phyloP scores from a whole-genome alignment of 2,113 vertebrate species.

The Actenoides lindsayi region DNA sequence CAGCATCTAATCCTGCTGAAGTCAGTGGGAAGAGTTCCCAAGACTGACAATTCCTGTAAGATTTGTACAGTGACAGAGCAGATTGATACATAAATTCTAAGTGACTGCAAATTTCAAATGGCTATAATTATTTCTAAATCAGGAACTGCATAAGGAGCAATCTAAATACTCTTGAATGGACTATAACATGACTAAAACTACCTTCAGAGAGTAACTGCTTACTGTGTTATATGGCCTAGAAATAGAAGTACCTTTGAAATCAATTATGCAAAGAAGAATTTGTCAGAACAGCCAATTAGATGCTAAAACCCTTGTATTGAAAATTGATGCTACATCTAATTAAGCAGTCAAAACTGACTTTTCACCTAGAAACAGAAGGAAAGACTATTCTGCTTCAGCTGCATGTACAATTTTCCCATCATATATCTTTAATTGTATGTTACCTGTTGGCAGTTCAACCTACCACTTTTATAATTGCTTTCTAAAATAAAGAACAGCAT shows the following conservation, averaged over 20 bases:
- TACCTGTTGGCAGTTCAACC: background rate
- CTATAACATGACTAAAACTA: background rate
- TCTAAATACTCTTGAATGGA: background rate
- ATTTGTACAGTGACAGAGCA: background rate
- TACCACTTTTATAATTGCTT: background rate
- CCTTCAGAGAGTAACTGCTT: background rate
- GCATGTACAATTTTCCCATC: background rate
- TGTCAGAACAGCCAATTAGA: conserved; percentile 18
- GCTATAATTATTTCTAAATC: background rate
- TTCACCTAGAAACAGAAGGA: background rate
- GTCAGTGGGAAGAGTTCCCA: background rate
- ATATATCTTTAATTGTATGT: background rate
- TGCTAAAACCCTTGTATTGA: background rate
- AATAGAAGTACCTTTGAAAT: conserved; percentile 10
- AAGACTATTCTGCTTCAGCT: background rate
- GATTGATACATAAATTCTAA: background rate
- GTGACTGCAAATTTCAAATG: background rate
- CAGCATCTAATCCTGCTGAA: background rate
- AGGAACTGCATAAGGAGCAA: background rate
- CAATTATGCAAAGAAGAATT: background rate
- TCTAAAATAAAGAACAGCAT: background rate
- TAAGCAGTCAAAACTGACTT: conserved; percentile 21
- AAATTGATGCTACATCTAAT: conserved; percentile 8
- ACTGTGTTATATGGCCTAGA: background rate
- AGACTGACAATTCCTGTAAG: background rate